phyloP scores from a whole-genome alignment of 2,113 vertebrate genomes.

The Lophura nycthemera region DNA sequence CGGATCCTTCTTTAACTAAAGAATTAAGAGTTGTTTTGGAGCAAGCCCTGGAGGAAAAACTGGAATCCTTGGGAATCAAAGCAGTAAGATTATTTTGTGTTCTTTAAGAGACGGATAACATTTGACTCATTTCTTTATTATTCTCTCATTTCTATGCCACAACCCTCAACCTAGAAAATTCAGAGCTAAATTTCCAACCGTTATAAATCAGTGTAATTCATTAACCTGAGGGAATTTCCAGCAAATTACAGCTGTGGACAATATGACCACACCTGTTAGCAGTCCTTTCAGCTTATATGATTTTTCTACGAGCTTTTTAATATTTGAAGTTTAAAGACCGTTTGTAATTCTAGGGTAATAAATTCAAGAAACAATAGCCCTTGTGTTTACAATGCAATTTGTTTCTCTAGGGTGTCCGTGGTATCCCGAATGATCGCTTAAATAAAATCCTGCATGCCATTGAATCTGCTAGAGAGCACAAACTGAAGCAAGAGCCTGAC shows the following conservation, averaged over 20 bases:
- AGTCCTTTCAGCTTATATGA: neutral
- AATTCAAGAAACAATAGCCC: neutral
- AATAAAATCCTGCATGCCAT: conserved; percentile 66
- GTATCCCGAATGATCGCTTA: conserved; percentile 76
- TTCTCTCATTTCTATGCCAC: neutral
- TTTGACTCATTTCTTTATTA: neutral
- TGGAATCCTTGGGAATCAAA: conserved; percentile 86
- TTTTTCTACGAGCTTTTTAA: neutral
- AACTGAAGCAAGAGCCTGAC: conserved; percentile 67
- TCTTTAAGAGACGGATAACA: neutral
- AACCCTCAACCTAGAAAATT: neutral
- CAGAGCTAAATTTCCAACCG: neutral
- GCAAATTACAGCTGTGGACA: neutral
- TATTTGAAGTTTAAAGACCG: neutral
- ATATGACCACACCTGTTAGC: neutral
- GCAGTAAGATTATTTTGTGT: conserved; percentile 77
- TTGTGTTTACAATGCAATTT: neutral
- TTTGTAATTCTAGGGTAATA: neutral
- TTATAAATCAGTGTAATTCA: neutral
- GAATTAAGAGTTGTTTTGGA: conserved; percentile 84
- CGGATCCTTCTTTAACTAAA: conserved; percentile 79
- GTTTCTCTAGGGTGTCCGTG: conserved; percentile 69
- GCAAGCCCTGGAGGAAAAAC: conserved; percentile 80
- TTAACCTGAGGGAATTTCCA: neutral
- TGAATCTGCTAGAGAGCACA: conserved; percentile 65